phyloP scores from a whole-genome alignment of 2,113 vertebrate species.

The Pseudorhombus dupliciocellatus region DNA sequence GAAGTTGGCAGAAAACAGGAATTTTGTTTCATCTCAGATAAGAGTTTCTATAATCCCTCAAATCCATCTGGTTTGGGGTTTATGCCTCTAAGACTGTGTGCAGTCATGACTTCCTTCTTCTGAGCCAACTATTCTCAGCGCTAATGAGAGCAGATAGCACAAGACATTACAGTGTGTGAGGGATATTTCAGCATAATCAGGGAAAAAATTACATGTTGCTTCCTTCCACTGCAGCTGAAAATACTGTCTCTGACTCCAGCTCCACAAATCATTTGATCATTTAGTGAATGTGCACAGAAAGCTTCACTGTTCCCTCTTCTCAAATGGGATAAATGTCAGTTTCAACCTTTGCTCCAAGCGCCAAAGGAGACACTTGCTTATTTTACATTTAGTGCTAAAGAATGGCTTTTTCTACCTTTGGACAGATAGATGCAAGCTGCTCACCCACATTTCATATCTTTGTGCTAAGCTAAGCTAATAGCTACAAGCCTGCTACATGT shows the following conservation, averaged over 20 bases:
- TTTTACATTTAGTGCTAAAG: no score
- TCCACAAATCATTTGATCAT: background rate
- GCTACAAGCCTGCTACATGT: background rate
- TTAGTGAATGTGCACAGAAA: background rate
- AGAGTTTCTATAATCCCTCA: slow-evolving; percentile 59
- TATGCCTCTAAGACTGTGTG: slow-evolving; percentile 33
- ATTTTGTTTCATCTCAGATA: slow-evolving; percentile 62
- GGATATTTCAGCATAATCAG: background rate
- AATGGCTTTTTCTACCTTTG: no score
- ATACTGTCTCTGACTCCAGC: background rate
- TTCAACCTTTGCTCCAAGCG: background rate
- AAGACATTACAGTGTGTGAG: background rate
- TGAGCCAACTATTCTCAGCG: slow-evolving; percentile 2
- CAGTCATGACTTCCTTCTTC: slow-evolving; percentile 39
- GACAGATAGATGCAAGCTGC: no score
- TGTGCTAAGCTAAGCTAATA: background rate
- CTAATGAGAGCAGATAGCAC: slow-evolving; percentile 9
- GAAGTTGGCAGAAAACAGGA: slow-evolving; percentile 53
- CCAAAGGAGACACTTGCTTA: no score
- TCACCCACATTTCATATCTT: background rate
- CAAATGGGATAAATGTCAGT: background rate
- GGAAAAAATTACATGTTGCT: background rate
- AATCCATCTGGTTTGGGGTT: slow-evolving; percentile 53
- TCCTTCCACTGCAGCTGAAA: background rate
- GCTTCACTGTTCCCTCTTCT: background rate